Evolutionary conservation across 2,797 vertebrate genomes (phyloP).

Genomic region (Poeciliopsis gracilis): DNA sequence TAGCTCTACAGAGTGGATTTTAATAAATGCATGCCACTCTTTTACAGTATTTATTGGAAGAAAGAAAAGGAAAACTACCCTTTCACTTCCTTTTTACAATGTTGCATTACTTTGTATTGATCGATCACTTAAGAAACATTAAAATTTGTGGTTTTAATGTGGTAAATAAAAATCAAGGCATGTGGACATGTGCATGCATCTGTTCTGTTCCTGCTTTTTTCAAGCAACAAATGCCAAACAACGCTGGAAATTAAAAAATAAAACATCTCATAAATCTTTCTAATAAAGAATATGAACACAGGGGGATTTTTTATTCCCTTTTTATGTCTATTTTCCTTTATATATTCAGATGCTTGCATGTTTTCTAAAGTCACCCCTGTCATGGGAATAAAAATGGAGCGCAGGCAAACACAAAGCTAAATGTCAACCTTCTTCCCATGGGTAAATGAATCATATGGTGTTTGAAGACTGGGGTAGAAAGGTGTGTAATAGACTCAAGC

Average conservation of each 20-base stretch:
- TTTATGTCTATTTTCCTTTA: conserved; percentile 48
- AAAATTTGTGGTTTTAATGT: not conserved
- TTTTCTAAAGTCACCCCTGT: conserved; percentile 70
- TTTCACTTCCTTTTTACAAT: not conserved
- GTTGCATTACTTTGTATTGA: not conserved
- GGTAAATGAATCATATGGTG: conserved; percentile 68
- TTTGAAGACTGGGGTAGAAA: conserved; percentile 60
- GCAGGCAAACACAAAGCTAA: conserved; percentile 68
- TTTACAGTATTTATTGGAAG: not conserved
- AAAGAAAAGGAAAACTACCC: not conserved
- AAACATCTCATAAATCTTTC: conserved; percentile 28
- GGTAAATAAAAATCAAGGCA: not conserved
- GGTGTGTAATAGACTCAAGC: conserved; percentile 55
- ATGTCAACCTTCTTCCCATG: conserved; percentile 73
- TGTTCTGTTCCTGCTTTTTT: conserved; percentile 22
- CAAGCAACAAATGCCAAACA: conserved; percentile 13
- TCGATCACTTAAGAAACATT: not conserved
- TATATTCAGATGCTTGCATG: conserved; percentile 66
- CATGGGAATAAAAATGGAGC: conserved; percentile 71
- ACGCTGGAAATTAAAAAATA: conserved; percentile 23
- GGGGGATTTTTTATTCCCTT: conserved; percentile 34
- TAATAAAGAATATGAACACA: conserved; percentile 43
- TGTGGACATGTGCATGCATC: not conserved
- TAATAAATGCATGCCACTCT: not conserved
- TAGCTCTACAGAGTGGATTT: not conserved